These are phyloP conservation scores for Eristalinus sepulchralis DNA, from an alignment of 2,888 invertebrate genomes.

Conservation along the genomic window DNA sequence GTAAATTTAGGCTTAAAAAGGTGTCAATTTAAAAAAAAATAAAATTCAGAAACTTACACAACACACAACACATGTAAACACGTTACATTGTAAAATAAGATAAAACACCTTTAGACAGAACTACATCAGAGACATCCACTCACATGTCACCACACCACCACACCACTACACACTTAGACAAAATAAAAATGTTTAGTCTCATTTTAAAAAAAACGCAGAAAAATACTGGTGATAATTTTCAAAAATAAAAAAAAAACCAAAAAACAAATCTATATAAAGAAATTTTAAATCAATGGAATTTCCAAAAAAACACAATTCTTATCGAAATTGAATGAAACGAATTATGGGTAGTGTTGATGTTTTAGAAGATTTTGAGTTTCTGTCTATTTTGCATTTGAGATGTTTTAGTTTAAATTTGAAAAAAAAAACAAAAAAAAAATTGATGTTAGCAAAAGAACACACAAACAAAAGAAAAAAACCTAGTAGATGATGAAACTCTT, in stretches of 20 bases:
- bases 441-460: conserved; percentile 5
- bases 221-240: conserved; percentile 79
- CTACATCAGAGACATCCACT: conserved; percentile 6
- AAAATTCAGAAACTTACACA: conserved; percentile 28
- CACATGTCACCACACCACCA: conserved; percentile 26
- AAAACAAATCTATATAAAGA: conserved; percentile 59
- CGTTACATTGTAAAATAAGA: conserved; percentile 4
- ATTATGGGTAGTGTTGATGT: conserved; percentile 57
- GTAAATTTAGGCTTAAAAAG: conserved; percentile 60
- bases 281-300: conserved; percentile 18
- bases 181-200: conserved; percentile 76
- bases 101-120: conserved; percentile 3
- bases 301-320: conserved; percentile 29
- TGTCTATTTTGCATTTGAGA: conserved; percentile 29
- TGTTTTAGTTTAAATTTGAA: conserved; percentile 14
- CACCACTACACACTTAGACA: conserved; percentile 31
- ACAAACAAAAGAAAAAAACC: neutral
- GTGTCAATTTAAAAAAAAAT: conserved; percentile 59
- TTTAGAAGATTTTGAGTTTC: neutral
- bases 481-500: conserved; percentile 19
- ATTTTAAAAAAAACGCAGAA: conserved; percentile 70
- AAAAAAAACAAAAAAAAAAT: neutral
- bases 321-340: conserved; percentile 68
- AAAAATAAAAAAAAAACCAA: conserved; percentile 72
- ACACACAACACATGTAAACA: conserved; percentile 52